Conservation (phyloP, 1,140 invertebrate genomes). For the Antheraea mylitta region DNA sequence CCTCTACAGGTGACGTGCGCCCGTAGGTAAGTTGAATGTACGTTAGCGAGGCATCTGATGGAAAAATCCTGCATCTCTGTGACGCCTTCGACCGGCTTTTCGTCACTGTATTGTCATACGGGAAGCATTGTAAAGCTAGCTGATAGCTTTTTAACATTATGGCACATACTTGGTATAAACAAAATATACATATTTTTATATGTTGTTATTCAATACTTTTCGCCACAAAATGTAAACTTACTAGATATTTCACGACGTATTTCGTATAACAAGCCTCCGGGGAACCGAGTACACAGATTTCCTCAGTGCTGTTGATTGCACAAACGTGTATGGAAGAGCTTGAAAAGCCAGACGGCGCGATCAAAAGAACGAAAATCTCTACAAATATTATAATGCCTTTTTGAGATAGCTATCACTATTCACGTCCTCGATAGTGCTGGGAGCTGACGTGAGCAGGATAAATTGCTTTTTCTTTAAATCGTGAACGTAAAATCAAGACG, state of each 20-base stretch:
- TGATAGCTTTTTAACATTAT: too few relatives aligned
- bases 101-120: too few relatives aligned
- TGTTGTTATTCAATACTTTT: conserved; percentile 3
- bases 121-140: too few relatives aligned
- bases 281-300: conserved; percentile 35
- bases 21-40: too few relatives aligned
- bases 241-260: neutral
- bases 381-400: conserved; percentile 46
- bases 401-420: conserved; percentile 33
- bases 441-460: conserved; percentile 34
- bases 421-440: conserved; percentile 34
- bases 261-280: neutral
- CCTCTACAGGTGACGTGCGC: too few relatives aligned
- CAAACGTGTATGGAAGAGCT: conserved; percentile 42
- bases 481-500: conserved; percentile 8
- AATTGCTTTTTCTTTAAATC: conserved; percentile 18
- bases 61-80: too few relatives aligned
- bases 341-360: conserved; percentile 26
- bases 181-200: neutral
- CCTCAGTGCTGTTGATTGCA: conserved; percentile 37
- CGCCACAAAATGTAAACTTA: neutral
- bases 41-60: too few relatives aligned
- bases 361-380: conserved; percentile 38
- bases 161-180: neutral
- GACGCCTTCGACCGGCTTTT: too few relatives aligned